These are phyloP conservation scores for Brassicogethes aeneus DNA, from an alignment of 2,888 invertebrate genomes.

Conservation along the genomic window DNA sequence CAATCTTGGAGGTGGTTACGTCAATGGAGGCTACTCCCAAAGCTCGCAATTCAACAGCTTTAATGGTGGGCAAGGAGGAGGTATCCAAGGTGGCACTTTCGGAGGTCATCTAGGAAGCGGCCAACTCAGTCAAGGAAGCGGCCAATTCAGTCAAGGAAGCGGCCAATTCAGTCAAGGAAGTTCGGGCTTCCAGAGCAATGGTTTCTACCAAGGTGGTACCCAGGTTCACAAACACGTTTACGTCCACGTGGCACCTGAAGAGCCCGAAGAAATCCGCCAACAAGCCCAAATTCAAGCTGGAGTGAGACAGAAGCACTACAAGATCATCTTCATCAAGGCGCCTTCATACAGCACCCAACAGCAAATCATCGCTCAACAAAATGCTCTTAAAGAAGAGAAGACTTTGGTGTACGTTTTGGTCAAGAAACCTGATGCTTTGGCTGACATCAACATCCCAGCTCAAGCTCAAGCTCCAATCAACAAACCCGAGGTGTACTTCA, in stretches of 20 bases:
- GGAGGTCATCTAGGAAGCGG: too few species aligned
- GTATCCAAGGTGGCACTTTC: too few species aligned
- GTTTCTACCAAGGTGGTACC: constrained; percentile 32
- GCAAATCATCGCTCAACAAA: constrained; percentile 64
- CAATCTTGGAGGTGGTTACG: background rate
- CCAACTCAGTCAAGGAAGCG: too few species aligned
- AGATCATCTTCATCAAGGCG: constrained; percentile 81
- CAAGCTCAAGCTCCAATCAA: constrained; percentile 76
- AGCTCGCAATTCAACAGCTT: too few species aligned
- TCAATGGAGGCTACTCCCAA: background rate
- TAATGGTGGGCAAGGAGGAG: background rate
- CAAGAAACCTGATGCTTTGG: constrained; percentile 79
- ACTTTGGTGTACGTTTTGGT: constrained; percentile 83
- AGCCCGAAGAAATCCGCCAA: constrained; percentile 60
- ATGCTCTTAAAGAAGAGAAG: constrained; percentile 84
- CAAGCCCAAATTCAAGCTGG: constrained; percentile 56
- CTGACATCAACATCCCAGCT: constrained; percentile 69
- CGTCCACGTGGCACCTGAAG: constrained; percentile 83
- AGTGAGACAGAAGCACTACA: constrained; percentile 78
- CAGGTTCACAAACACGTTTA: constrained; percentile 79
- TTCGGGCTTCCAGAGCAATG: constrained; percentile 17
- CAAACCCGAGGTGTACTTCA: constrained; percentile 88
- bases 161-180: too few species aligned
- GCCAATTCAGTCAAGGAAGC: too few species aligned
- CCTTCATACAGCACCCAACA: constrained; percentile 55